Base-by-base conservation (phyloP, 2,888 invertebrate species). In the Callinectes sapidus region DNA sequence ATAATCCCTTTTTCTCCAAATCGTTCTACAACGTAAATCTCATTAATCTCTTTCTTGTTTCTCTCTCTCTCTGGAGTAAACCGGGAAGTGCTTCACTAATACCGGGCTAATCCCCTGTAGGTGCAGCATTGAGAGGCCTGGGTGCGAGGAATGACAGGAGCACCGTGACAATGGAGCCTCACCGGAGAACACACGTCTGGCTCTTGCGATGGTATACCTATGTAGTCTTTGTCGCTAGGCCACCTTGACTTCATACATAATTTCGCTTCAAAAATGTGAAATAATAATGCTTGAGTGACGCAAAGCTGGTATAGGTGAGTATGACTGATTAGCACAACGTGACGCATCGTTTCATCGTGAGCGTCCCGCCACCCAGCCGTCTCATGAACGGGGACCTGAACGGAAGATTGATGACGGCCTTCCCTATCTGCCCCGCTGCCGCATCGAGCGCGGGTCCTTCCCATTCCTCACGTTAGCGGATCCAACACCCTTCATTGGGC, bases 341-440 rank as follows among this genome's bases (percentile, higher is more conserved):
- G 81, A 81, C 81, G 81, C 81, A 71, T 71, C 71, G 71, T 71
- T 71, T 71, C 71, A 71, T 28, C 23, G 18, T 71, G 35, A 81
- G 32, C 81, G 81, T 81, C 32, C 81, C 35, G 18, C 18, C 81
- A 35, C 71, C 5, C 10, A 28, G 35, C 81, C 18, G 16, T 81
- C 81, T 32, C 2, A 32, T 81, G 77, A 32, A 81, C 32, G 13
- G 35, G 77, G 77, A 81, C 77, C 35, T 35, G 81, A 35, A 35
- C 16, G 81, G 32, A 81, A 35, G 81, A 81, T 81, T 81, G 35
- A 81, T 81, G 81, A 81, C 35, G 14, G 35, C 81, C 2, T 81
- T 81, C 32, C 35, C 35, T 23, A 23, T 32, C 81, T 35, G 81
- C 81, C 35, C 35, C 16, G 81, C 18, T 35, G 18, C 81, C 81